A percentile compares a stretch with the other conserved stretches of the same genome.
Evolutionary conservation across 1,140 invertebrate genomes (phyloP).

Genomic region (Ostrea denselamellosa): DNA sequence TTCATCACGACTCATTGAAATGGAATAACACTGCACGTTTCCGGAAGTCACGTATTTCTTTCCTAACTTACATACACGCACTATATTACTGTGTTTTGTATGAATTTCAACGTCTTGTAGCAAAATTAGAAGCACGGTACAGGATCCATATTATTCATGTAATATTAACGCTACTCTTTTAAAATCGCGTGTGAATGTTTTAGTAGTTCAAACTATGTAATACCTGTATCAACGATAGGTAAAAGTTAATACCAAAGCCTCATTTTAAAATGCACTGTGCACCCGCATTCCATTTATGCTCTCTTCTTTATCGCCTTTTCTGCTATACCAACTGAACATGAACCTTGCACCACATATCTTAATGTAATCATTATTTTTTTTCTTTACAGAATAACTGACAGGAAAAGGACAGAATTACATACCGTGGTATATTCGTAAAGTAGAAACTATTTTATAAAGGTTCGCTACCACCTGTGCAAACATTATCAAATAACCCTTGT

Average conservation of each 20-base stretch:
- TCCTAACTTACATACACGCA: too few relatives aligned
- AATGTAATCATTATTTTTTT: slow-evolving; percentile 23
- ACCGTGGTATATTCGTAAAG: slow-evolving; percentile 16
- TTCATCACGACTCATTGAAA: too few relatives aligned
- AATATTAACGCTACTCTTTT: too few relatives aligned
- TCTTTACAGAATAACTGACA: not conserved
- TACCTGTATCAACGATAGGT: not conserved
- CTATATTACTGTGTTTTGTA: too few relatives aligned
- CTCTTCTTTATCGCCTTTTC: not conserved
- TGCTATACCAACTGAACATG: slow-evolving; percentile 7
- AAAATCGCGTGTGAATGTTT: not conserved
- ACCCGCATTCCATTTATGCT: not conserved
- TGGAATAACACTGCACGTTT: too few relatives aligned
- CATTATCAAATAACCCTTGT: slow-evolving; percentile 2
- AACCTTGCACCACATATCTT: not conserved
- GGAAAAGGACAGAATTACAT: slow-evolving; percentile 2
- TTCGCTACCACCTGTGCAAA: slow-evolving; percentile 8
- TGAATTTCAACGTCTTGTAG: too few relatives aligned
- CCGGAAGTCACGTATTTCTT: too few relatives aligned
- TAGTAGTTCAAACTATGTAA: too few relatives aligned
- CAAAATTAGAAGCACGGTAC: too few relatives aligned
- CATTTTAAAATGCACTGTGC: not conserved
- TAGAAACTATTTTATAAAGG: slow-evolving; percentile 22
- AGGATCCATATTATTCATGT: too few relatives aligned
- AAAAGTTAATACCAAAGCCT: not conserved